These are phyloP conservation scores for Drosophila equinoxialis DNA, from an alignment of 1,140 invertebrate genomes.

Conservation along the genomic window DNA sequence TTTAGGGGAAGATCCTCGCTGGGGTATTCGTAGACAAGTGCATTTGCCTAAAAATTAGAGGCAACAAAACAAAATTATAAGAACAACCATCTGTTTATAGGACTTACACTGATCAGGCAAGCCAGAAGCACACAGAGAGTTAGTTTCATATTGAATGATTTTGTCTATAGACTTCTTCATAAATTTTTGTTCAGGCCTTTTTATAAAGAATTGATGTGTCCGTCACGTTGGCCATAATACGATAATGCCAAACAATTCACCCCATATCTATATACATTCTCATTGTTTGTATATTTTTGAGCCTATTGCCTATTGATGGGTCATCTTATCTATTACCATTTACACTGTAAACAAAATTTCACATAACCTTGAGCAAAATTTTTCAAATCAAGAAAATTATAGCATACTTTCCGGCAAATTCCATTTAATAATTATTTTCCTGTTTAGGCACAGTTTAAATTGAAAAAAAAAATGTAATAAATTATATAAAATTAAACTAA, in stretches of 20 bases:
- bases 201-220: not conserved
- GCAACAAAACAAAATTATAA: not conserved
- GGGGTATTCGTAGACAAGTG: conserved; percentile 14
- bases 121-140: not conserved
- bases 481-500: too few relatives aligned
- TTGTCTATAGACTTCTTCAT: not conserved
- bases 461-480: too few relatives aligned
- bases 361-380: too few relatives aligned
- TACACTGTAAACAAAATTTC: not conserved
- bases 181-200: not conserved
- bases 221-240: not conserved
- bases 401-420: too few relatives aligned
- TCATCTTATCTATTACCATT: conserved; percentile 5
- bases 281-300: not conserved
- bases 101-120: conserved; percentile 4
- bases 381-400: too few relatives aligned
- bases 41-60: conserved; percentile 43
- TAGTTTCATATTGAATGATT: conserved; percentile 4
- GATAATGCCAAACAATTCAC: not conserved
- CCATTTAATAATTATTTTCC: too few relatives aligned
- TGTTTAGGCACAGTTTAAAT: too few relatives aligned
- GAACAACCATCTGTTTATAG: not conserved
- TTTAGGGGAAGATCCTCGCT: conserved; percentile 22
- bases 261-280: too few relatives aligned
- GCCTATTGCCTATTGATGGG: not conserved